These are phyloP conservation scores for Campylomormyrus numenius DNA, from an alignment of 2,113 vertebrate species.

Conservation along the genomic window DNA sequence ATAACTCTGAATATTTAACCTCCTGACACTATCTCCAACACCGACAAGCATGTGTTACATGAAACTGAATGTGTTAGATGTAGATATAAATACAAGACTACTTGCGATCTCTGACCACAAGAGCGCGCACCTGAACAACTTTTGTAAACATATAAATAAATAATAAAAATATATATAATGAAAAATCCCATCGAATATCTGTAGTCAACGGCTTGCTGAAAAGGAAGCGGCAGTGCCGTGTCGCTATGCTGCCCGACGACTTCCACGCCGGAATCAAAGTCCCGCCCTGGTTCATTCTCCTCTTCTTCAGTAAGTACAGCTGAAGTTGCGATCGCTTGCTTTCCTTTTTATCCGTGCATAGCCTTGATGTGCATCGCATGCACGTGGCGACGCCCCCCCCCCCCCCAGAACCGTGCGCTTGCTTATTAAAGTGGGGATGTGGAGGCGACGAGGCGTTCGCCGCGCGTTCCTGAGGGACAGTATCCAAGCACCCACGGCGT, in stretches of 20 bases:
- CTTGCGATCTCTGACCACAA: not conserved
- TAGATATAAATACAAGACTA: not conserved
- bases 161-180: not conserved
- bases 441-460: not conserved
- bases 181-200: constrained; percentile 4
- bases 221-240: not conserved
- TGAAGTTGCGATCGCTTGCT: not conserved
- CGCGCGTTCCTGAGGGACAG: not conserved
- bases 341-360: not conserved
- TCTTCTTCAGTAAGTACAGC: not conserved
- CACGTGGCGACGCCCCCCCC: not conserved
- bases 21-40: not conserved
- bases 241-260: not conserved
- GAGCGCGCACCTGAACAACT: not conserved
- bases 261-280: not conserved
- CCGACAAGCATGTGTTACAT: not conserved
- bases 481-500: not conserved
- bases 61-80: not conserved
- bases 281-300: not conserved
- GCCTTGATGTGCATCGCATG: not conserved
- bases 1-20: not conserved
- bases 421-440: not conserved
- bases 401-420: not conserved
- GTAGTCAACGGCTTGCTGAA: not conserved
- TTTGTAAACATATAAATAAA: not conserved